Evolutionary conservation across 2,113 vertebrate species (phyloP), one percentile per base, ranked within the genome.

Genomic region (Osmerus eperlanus): DNA sequence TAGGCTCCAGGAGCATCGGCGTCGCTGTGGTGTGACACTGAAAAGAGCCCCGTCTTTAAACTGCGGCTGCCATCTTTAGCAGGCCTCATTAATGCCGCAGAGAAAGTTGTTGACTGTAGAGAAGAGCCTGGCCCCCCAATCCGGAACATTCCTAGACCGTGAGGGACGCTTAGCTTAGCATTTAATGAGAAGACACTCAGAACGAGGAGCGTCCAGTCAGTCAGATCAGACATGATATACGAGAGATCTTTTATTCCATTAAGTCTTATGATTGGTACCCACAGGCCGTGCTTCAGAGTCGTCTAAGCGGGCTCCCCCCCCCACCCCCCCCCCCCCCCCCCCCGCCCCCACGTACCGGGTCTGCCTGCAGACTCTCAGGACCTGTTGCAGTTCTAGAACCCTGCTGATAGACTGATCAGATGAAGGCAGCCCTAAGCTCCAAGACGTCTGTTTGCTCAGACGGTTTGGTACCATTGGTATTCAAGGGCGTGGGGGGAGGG

Each of bases 381-480:
- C 60, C 51, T 64, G 73, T 54, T 72, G 67, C 63, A 69, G 70
- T 65, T 76, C 78, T 67, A 61, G 36, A 76, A 75, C 69, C 14
- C 13, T 18, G 55, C 67, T 63, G 71, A 68, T 41, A 47, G 68
- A 53, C 75, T 86, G 74, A 83, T 74, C 74, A 72, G 82, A 84
- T 19, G 29, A 67, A 70, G 59, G 71, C 78, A 59, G 59, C 68
- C 67, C 73, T 71, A 55, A 77, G 76, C 70, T 70, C 71, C 54
- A 73, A 67, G 76, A 75, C 71, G 76, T 32, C 47, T n/a, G 32
- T 16, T 74, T 73, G 73, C 85, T 78, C 59, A 23, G 71, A 85
- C 85, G 23, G 86, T 88, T 73, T 85, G 90, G 91, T 23, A 83
- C 90, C 90, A 84, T 92, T 91, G 87, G 90, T 88, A 93, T 93